phyloP scores from a whole-genome alignment of 2,797 vertebrate genomes.

The Distichodus sexfasciatus region DNA sequence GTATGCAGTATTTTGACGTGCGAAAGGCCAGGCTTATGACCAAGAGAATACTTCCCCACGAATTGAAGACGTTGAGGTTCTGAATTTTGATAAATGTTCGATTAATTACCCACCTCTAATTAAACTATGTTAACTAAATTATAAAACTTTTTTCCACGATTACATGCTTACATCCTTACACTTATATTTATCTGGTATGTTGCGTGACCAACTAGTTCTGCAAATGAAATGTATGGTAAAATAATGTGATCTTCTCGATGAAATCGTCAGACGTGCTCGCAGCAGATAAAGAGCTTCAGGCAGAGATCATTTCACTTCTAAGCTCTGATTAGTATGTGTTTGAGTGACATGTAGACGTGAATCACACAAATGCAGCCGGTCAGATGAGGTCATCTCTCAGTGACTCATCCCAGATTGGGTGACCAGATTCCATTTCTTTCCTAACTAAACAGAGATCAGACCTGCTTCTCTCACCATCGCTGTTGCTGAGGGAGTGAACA shows the following conservation, averaged over 20 bases:
- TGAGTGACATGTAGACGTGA: slow-evolving; percentile 3
- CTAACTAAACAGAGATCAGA: not conserved
- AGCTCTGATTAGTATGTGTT: not conserved
- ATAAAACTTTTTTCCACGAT: no score
- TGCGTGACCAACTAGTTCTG: not conserved
- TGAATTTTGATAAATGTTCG: no score
- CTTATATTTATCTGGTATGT: no score
- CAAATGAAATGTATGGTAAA: not conserved
- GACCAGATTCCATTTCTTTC: slow-evolving; percentile 41
- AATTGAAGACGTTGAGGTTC: no score
- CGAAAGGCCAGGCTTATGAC: no score
- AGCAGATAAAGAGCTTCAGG: not conserved
- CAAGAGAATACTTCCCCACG: no score
- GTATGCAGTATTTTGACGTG: no score
- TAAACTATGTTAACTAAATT: no score
- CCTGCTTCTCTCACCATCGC: not conserved
- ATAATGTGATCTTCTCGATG: not conserved
- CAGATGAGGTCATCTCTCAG: slow-evolving; percentile 36
- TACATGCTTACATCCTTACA: no score
- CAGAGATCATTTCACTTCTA: not conserved
- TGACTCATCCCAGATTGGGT: slow-evolving; percentile 31
- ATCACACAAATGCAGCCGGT: slow-evolving; percentile 34
- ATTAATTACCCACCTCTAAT: no score
- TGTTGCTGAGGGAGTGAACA: no score
- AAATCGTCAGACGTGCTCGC: no score